These are phyloP conservation scores for Trachops cirrhosus DNA, from an alignment of 2,797 vertebrate species.

Conservation along the genomic window DNA sequence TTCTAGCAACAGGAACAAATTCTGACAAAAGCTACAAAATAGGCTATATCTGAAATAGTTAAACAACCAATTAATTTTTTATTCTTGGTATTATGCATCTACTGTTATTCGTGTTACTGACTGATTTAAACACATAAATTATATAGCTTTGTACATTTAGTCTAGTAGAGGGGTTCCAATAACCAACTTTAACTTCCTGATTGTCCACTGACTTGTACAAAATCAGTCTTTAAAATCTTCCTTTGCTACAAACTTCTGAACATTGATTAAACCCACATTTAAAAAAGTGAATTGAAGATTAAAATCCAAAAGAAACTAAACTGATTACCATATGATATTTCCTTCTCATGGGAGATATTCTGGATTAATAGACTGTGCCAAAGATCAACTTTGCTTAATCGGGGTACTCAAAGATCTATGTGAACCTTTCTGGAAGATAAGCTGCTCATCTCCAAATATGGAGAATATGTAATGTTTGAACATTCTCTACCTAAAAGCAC, in stretches of 20 bases:
- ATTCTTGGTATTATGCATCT: not conserved
- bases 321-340: not conserved
- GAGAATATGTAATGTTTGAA: not conserved
- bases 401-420: not conserved
- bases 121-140: not conserved
- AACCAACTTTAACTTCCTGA: not conserved
- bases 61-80: not conserved
- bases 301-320: constrained; percentile 21
- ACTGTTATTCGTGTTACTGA: not conserved
- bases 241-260: not conserved
- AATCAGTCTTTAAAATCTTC: not conserved
- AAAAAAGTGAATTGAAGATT: not conserved
- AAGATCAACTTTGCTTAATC: not conserved
- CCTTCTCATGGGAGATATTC: not conserved
- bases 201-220: not conserved
- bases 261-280: not conserved
- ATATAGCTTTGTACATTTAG: not conserved
- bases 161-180: not conserved
- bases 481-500: not conserved
- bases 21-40: not conserved
- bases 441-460: not conserved
- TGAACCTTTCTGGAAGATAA: not conserved
- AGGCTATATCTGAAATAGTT: not conserved
- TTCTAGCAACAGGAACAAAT: not conserved
- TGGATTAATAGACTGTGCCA: not conserved